A percentile compares a stretch with the other conserved stretches of the same genome.
Conservation (phyloP, 2,888 invertebrate species). For the Orthonychiurus folsomi region DNA sequence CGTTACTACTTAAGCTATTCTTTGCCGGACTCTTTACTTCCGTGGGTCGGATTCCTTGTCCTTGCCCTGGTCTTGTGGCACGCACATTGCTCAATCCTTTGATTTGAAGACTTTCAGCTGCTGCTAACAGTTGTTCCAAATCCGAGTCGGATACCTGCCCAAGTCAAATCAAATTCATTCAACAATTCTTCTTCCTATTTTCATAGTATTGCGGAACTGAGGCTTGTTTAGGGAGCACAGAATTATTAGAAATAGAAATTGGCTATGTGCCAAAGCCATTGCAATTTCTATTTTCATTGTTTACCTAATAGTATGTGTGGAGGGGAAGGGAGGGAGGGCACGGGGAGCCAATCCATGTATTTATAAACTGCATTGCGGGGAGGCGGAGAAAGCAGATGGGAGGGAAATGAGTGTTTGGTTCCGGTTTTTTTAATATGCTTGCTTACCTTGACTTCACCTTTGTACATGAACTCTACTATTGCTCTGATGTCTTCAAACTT, state of each 20-base stretch:
- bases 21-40: background rate
- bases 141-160: slow-evolving; percentile 46
- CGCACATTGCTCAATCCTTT: slow-evolving; percentile 47
- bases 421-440: too few species aligned
- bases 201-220: too few species aligned
- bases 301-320: background rate
- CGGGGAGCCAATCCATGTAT: too few species aligned
- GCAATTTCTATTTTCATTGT: slow-evolving; percentile 1
- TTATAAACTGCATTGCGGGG: background rate
- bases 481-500: slow-evolving; percentile 45
- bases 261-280: background rate
- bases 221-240: background rate
- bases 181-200: too few species aligned
- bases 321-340: too few species aligned
- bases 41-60: slow-evolving; percentile 13
- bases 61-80: slow-evolving; percentile 19
- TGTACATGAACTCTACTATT: slow-evolving; percentile 49
- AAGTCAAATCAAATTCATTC: too few species aligned
- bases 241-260: background rate
- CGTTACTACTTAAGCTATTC: background rate
- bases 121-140: slow-evolving; percentile 45
- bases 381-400: background rate
- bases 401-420: background rate
- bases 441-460: slow-evolving; percentile 47
- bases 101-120: slow-evolving; percentile 47